Evolutionary conservation across 2,113 vertebrate species (phyloP).

Genomic region (Tragulus kanchil): DNA sequence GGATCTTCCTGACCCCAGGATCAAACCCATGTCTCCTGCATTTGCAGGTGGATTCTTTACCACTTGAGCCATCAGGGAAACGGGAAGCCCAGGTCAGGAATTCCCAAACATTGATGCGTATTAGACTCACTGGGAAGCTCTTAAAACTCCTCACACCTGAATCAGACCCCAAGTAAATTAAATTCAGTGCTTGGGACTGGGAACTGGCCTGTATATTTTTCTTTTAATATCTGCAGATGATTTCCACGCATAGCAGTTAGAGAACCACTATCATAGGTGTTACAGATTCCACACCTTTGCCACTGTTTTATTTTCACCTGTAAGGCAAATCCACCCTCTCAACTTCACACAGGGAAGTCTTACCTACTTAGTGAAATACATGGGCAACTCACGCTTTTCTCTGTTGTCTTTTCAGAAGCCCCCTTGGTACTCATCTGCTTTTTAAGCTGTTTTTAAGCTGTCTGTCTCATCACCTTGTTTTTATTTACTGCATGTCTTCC

Average conservation of each 20-base stretch:
- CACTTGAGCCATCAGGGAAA: not conserved
- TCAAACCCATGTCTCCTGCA: not conserved
- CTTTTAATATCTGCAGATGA: not conserved
- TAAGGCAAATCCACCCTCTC: not conserved
- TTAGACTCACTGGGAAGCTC: not conserved
- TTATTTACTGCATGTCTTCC: not conserved
- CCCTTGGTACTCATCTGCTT: not conserved
- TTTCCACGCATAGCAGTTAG: not conserved
- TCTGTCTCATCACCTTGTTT: not conserved
- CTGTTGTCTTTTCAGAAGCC: not conserved
- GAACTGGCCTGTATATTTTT: not conserved
- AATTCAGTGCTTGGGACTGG: not conserved
- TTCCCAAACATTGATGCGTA: not conserved
- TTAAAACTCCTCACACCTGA: not conserved
- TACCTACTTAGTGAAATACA: not conserved
- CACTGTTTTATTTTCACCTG: not conserved
- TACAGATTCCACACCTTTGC: not conserved
- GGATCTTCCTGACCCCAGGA: not conserved
- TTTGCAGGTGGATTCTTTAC: not conserved
- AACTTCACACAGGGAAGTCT: not conserved
- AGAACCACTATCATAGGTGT: not conserved
- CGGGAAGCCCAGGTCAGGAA: not conserved
- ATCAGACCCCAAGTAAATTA: too few relatives aligned
- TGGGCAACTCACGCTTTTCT: not conserved
- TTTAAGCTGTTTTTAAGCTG: not conserved